Evolutionary conservation across 2,888 invertebrate genomes (phyloP), one percentile per base, ranked within the genome.

Genomic region (Galerucella nymphaeae): DNA sequence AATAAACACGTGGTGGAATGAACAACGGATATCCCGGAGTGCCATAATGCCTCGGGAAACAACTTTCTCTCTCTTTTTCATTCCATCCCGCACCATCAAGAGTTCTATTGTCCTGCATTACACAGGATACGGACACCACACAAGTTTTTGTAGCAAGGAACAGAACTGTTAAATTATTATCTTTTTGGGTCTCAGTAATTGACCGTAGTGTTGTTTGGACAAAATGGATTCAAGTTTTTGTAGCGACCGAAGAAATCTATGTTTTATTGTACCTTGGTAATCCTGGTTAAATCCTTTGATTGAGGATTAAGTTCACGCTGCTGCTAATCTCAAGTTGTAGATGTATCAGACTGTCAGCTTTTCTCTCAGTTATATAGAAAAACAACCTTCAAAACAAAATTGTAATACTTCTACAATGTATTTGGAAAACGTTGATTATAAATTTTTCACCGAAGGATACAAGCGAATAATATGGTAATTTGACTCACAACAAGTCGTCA

Each of bases 81-180:
- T 63, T 42, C 16, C 20, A n/a, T 23, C 65, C 14, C 30, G n/a
- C 16, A 30, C n/a, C 5, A n/a, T 64, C 45, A 16, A 45, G 48
- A 64, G 14, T 48, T 13, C 69, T 18, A 69, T 69, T 69, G 69
- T 69, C 50, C 68, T 42, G 53, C 53, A 38, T 69, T 62, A 69
- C 62, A 69, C 68, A 62, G 62, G 42, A 61, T 16, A 18, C 38
- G 62, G 42, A 61, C 30, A 18, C 38, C 14, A 53, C 48, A 69
- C 62, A 61, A 53, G 61, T 68, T 68, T 68, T 68, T 20, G 23
- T 58, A n/a, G 53, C 41, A 41, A 69, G 41, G 62, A 69, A 53
- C 48, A 69, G 69, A 38, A 50, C 61, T 55, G 62, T 69, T 69
- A 69, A 69, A 69, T 62, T 69, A 69, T 69, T 69, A 69, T 69